These are phyloP conservation scores for Ptychodera flava DNA, from an alignment of 35 echinoderm and acorn worm genomes.

Conservation along the genomic window DNA sequence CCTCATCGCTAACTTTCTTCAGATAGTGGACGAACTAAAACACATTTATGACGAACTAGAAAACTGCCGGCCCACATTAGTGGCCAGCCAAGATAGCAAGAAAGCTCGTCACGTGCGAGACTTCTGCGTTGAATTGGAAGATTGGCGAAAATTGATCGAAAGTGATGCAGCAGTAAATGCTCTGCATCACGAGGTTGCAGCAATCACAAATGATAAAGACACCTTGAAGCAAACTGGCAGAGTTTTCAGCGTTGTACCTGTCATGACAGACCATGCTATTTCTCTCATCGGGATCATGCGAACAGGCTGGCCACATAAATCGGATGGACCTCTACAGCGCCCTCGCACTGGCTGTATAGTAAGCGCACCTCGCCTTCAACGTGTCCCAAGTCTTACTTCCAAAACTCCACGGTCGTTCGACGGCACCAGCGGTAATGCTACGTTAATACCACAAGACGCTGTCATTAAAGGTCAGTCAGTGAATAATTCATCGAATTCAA, in stretches of 20 bases:
- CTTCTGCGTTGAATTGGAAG: neutral
- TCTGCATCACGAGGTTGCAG: neutral
- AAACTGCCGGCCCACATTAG: neutral
- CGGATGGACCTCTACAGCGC: neutral
- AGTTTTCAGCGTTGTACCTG: neutral
- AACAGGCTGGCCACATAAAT: neutral
- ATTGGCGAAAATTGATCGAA: neutral
- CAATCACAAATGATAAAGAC: neutral
- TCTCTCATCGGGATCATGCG: neutral
- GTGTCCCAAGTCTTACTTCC: neutral
- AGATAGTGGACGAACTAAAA: neutral
- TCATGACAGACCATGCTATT: neutral
- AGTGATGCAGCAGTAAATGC: neutral
- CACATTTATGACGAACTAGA: neutral
- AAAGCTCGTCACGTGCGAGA: neutral
- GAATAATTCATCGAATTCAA: too few relatives aligned
- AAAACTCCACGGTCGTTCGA: too few relatives aligned
- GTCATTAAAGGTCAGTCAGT: too few relatives aligned
- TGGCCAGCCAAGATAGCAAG: neutral
- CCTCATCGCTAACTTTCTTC: neutral
- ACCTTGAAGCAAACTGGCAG: neutral
- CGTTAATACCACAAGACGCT: too few relatives aligned
- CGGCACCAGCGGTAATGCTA: too few relatives aligned
- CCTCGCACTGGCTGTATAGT: neutral
- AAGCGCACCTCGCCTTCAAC: neutral